Percentiles rank a stretch among this genome's conserved stretches.
Evolutionary conservation across 2,797 vertebrate genomes (phyloP).

Genomic region (Falco berigora): DNA sequence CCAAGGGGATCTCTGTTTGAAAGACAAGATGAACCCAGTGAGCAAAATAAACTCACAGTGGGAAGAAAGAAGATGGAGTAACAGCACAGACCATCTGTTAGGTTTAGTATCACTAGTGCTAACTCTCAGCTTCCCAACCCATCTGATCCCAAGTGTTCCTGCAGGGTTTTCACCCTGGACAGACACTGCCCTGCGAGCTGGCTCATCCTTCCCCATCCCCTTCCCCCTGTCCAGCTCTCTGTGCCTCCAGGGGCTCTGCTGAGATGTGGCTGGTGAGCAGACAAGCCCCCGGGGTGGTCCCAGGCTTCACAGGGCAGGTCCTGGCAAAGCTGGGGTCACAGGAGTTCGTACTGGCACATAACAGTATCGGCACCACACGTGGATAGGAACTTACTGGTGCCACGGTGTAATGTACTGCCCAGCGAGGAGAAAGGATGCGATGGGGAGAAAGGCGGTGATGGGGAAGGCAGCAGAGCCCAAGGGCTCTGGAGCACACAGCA

Average conservation of each 20-base stretch:
- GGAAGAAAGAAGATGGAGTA: background rate
- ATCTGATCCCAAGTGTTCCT: background rate
- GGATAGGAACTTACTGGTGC: background rate
- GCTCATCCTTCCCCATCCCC: background rate
- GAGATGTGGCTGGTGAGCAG: background rate
- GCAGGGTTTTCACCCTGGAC: background rate
- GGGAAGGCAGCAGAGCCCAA: background rate
- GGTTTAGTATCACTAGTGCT: background rate
- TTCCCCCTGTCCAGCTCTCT: background rate
- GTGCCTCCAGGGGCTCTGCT: background rate
- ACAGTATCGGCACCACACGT: accelerated
- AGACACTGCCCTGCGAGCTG: background rate
- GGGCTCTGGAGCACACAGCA: background rate
- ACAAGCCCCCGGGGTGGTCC: background rate
- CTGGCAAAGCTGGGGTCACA: background rate
- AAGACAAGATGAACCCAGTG: background rate
- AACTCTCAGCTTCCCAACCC: background rate
- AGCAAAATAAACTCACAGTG: background rate
- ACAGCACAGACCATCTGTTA: background rate
- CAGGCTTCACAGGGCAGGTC: background rate
- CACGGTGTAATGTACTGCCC: accelerated
- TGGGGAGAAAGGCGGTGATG: accelerated
- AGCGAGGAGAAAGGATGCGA: background rate
- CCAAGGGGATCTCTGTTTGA: too few species aligned
- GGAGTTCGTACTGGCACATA: background rate